A percentile compares a stretch with the other conserved stretches of the same genome.
phyloP scores from a whole-genome alignment of 2,113 vertebrate genomes.

The Oceanites oceanicus region DNA sequence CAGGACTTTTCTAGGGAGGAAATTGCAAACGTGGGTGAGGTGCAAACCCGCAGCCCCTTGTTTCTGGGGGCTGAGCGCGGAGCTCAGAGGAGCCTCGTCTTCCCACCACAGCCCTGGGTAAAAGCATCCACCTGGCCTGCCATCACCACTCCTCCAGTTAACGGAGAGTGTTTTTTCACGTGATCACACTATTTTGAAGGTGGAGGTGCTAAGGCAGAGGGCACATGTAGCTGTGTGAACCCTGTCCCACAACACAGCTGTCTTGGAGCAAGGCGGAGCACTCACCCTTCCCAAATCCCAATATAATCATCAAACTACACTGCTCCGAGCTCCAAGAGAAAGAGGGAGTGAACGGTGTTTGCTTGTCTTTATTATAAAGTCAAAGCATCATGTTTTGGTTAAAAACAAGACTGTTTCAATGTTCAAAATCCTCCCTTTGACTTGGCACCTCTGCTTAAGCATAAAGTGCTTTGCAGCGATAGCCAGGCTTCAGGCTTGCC shows the following conservation, averaged over 20 bases:
- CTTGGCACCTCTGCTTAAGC: background rate
- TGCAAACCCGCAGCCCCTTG: background rate
- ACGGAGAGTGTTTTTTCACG: background rate
- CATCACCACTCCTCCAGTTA: background rate
- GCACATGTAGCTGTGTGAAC: background rate
- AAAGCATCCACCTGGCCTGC: background rate
- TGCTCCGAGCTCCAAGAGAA: background rate
- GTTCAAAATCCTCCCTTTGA: background rate
- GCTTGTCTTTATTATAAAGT: background rate
- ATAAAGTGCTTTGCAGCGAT: background rate
- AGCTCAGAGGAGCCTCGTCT: background rate
- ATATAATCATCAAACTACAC: background rate
- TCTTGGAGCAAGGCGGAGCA: rapidly evolving
- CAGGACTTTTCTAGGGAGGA: background rate
- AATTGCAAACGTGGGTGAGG: rapidly evolving
- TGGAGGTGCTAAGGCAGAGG: background rate
- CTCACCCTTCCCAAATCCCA: background rate
- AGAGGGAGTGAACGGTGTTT: background rate
- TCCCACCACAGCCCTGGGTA: background rate
- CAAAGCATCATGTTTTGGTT: background rate
- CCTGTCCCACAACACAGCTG: background rate
- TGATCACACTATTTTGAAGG: background rate
- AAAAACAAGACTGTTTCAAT: background rate
- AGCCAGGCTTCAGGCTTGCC: background rate
- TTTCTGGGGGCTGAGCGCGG: background rate